These are phyloP conservation scores for Ctenoplectra terminalis DNA, from an alignment of 1,140 invertebrate genomes.

Conservation along the genomic window DNA sequence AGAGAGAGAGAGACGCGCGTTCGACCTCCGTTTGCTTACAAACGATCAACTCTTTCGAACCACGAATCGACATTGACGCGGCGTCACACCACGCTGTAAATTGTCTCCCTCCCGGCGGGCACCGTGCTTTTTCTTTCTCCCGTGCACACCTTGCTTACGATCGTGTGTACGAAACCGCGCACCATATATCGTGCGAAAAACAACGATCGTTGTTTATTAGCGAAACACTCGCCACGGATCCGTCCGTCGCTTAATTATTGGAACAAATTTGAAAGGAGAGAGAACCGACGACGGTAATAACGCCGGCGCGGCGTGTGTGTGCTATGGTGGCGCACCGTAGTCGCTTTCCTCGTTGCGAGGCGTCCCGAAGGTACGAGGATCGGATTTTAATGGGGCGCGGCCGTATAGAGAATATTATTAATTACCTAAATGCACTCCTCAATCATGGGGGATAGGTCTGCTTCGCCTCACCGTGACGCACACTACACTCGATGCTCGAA, in stretches of 20 bases:
- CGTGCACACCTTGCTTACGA: slow-evolving; percentile 35
- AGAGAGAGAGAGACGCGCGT: neutral
- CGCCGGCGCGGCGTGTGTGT: slow-evolving; percentile 60
- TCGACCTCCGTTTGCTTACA: slow-evolving; percentile 6
- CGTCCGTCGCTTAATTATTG: neutral
- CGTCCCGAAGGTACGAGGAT: slow-evolving; percentile 34
- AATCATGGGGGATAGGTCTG: slow-evolving; percentile 70
- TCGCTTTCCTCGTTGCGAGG: slow-evolving; percentile 21
- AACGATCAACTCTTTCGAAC: slow-evolving; percentile 12
- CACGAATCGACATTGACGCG: slow-evolving; percentile 44
- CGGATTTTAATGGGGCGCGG: slow-evolving; percentile 61
- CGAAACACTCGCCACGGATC: neutral
- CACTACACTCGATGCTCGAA: slow-evolving; percentile 69
- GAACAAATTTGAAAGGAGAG: slow-evolving; percentile 5
- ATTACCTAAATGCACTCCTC: slow-evolving; percentile 78
- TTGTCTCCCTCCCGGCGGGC: slow-evolving; percentile 34
- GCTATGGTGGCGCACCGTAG: slow-evolving; percentile 63
- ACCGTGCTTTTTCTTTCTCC: slow-evolving; percentile 7
- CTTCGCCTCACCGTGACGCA: slow-evolving; percentile 71
- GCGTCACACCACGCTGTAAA: slow-evolving; percentile 48
- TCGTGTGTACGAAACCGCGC: no score
- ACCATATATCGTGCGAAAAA: neutral
- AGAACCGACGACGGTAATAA: slow-evolving; percentile 40
- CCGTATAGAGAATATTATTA: slow-evolving; percentile 48
- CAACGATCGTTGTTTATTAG: neutral